Evolutionary conservation across 2,113 vertebrate genomes (phyloP).

Genomic region (Daphoenositta chrysoptera): DNA sequence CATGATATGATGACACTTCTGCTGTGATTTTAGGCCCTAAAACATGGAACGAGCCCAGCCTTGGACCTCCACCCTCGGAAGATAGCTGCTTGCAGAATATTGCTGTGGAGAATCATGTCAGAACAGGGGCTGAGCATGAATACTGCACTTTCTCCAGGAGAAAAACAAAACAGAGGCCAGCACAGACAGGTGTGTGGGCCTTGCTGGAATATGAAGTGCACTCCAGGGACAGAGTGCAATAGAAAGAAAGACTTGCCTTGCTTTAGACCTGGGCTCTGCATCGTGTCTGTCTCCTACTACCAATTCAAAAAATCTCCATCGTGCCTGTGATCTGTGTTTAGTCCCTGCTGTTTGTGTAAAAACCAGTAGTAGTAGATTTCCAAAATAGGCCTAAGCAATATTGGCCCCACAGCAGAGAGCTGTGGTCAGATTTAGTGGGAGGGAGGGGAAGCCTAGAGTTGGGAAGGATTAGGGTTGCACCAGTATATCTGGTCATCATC

Average conservation of each 20-base stretch:
- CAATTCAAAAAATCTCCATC: background rate
- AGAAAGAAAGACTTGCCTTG: background rate
- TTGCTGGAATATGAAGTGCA: background rate
- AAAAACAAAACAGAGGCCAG: constrained; percentile 4
- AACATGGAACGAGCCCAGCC: background rate
- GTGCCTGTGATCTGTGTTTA: background rate
- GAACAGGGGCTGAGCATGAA: background rate
- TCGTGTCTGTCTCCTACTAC: background rate
- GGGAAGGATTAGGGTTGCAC: constrained; percentile 28
- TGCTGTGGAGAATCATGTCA: background rate
- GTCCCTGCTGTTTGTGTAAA: background rate
- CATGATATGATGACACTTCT: background rate
- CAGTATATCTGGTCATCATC: constrained; percentile 49
- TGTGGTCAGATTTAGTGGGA: constrained; percentile 23
- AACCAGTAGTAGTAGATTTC: constrained; percentile 19
- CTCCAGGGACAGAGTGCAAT: background rate
- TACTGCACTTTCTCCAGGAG: background rate
- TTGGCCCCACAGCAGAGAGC: background rate
- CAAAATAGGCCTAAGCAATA: background rate
- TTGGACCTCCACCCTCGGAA: background rate
- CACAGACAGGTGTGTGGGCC: constrained; percentile 8
- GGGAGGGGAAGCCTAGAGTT: constrained; percentile 31
- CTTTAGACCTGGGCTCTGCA: background rate
- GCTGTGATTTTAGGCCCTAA: background rate
- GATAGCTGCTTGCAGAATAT: background rate